phyloP scores from a whole-genome alignment of 2,888 invertebrate species.

The Lamellibrachia columna region DNA sequence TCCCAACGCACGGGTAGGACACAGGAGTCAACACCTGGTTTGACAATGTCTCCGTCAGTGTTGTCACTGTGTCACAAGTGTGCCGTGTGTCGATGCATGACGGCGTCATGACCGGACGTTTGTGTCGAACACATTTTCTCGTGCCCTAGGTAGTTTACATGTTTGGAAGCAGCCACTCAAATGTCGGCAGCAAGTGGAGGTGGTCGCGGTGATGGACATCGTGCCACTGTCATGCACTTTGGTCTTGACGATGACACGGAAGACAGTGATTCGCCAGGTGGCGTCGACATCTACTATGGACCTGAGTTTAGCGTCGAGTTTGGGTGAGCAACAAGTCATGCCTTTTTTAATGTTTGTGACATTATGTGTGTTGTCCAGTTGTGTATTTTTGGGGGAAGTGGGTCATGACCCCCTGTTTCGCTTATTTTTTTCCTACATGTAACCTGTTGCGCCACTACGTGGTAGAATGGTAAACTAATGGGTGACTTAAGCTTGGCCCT shows the following conservation, averaged over 20 bases:
- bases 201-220: not conserved
- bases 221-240: constrained; percentile 3
- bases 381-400: not conserved
- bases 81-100: not conserved
- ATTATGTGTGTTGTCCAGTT: not conserved
- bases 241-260: not conserved
- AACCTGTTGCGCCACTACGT: no score
- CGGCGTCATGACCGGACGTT: not conserved
- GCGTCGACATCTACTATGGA: not conserved
- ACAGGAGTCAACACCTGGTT: not conserved
- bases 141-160: not conserved
- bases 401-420: not conserved
- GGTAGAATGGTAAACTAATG: no score
- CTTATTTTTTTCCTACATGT: no score
- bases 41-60: not conserved
- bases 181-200: not conserved
- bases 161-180: not conserved
- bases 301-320: constrained; percentile 4
- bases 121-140: not conserved
- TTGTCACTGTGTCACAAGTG: not conserved
- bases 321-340: not conserved
- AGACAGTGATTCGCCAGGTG: not conserved
- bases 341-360: not conserved
- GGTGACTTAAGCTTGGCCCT: no score
- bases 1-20: not conserved